Conservation (phyloP, 1,140 invertebrate genomes). For the Thaumetopoea pityocampa region DNA sequence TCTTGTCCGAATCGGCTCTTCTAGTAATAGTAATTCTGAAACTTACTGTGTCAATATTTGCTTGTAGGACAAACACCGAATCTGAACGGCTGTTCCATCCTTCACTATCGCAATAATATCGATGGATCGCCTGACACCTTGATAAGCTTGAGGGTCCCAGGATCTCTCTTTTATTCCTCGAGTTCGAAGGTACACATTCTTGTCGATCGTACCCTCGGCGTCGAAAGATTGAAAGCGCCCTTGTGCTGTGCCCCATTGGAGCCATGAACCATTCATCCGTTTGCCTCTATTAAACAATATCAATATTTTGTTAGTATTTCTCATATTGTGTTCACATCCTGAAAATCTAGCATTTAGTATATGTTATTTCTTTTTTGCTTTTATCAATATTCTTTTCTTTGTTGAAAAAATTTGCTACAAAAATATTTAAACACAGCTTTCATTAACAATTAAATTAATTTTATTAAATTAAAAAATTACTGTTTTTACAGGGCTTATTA, state of each 20-base stretch:
- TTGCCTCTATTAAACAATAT: slow-evolving; percentile 31
- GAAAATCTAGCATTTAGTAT: too few species aligned
- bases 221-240: slow-evolving; percentile 43
- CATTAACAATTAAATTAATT: too few species aligned
- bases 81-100: slow-evolving; percentile 63
- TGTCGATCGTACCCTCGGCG: slow-evolving; percentile 30
- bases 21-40: too few species aligned
- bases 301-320: too few species aligned
- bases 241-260: slow-evolving; percentile 52
- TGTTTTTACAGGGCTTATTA: too few species aligned
- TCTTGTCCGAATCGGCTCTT: too few species aligned
- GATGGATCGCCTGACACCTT: slow-evolving; percentile 41
- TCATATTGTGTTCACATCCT: too few species aligned
- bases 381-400: too few species aligned
- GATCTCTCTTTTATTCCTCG: slow-evolving; percentile 71
- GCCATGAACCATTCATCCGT: slow-evolving; percentile 41
- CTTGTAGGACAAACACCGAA: slow-evolving; percentile 52
- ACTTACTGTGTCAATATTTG: slow-evolving; percentile 69
- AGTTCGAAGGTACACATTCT: slow-evolving; percentile 59
- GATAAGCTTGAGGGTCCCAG: slow-evolving; percentile 31
- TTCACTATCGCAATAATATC: slow-evolving; percentile 43
- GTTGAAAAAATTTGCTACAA: too few species aligned
- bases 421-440: too few species aligned
- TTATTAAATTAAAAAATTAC: too few species aligned
- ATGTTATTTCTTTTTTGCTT: too few species aligned